Percentiles rank a stretch among this genome's conserved stretches.
Evolutionary conservation across 2,888 invertebrate genomes (phyloP).

Genomic region (Bombylius discolor): DNA sequence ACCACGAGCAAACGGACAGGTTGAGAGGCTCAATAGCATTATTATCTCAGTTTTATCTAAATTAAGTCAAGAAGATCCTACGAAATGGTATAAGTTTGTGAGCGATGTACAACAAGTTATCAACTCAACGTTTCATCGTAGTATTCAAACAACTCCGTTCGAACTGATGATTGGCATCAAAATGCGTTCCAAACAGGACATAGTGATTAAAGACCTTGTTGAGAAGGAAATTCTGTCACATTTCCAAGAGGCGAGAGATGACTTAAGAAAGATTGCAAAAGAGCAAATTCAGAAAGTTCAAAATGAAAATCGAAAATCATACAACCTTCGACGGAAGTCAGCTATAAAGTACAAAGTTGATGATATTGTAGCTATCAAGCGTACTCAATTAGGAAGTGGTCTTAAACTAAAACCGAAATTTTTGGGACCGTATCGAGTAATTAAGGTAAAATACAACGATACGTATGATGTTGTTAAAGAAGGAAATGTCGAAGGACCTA

Average conservation of each 20-base stretch:
- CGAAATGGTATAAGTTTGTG: constrained; percentile 19
- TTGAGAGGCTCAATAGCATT: background rate
- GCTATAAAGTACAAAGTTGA: constrained; percentile 2
- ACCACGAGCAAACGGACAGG: background rate
- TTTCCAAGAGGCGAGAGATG: constrained; percentile 1
- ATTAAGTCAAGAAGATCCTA: background rate
- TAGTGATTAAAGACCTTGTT: constrained; percentile 2
- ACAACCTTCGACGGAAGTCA: constrained; percentile 4
- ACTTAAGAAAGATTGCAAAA: background rate
- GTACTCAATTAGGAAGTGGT: constrained; percentile 24
- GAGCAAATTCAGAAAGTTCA: constrained; percentile 1
- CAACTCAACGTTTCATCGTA: constrained; percentile 13
- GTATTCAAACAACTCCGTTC: constrained; percentile 11
- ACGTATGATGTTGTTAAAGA: constrained; percentile 19
- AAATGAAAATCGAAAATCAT: constrained; percentile 6
- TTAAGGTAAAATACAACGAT: background rate
- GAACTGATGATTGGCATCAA: constrained; percentile 17
- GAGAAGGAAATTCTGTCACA: background rate
- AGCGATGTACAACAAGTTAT: constrained; percentile 12
- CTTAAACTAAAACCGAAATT: constrained; percentile 23
- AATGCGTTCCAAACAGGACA: constrained; percentile 17
- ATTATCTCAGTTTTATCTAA: constrained; percentile 4
- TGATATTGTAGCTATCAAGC: constrained; percentile 18
- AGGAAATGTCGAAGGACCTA: constrained; percentile 21
- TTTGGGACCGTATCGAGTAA: constrained; percentile 23